Evolutionary conservation across 2,888 invertebrate genomes (phyloP).

Genomic region (Lissonota sp.): DNA sequence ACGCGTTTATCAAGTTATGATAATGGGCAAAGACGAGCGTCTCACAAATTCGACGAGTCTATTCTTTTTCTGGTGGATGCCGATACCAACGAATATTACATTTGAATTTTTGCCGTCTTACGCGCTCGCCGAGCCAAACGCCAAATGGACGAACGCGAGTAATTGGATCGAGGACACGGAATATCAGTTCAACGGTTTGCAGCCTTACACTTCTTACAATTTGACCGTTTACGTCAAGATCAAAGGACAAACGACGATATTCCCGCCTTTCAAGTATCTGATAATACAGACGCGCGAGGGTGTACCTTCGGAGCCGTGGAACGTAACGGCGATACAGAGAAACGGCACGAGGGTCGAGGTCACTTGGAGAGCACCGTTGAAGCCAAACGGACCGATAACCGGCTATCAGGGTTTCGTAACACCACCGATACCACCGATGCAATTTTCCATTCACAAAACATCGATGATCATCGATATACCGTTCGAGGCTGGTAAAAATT

Average conservation of each 20-base stretch:
- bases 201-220: slow-evolving; percentile 91
- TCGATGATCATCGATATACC: slow-evolving; percentile 85
- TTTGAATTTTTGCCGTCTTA: slow-evolving; percentile 90
- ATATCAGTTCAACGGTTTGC: slow-evolving; percentile 87
- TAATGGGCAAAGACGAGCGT: slow-evolving; percentile 88
- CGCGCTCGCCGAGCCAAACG: slow-evolving; percentile 83
- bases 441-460: slow-evolving; percentile 80
- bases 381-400: slow-evolving; percentile 87
- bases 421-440: slow-evolving; percentile 87
- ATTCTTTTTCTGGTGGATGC: slow-evolving; percentile 88
- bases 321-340: slow-evolving; percentile 87
- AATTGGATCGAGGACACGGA: slow-evolving; percentile 87
- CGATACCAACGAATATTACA: slow-evolving; percentile 82
- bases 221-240: slow-evolving; percentile 90
- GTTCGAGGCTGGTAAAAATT: slow-evolving; percentile 86
- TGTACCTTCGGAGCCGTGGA: slow-evolving; percentile 89
- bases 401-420: slow-evolving; percentile 88
- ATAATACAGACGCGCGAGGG: slow-evolving; percentile 89
- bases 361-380: slow-evolving; percentile 88
- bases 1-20: slow-evolving; percentile 84
- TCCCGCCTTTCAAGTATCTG: slow-evolving; percentile 85
- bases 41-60: slow-evolving; percentile 88
- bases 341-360: slow-evolving; percentile 88
- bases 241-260: slow-evolving; percentile 85
- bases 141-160: slow-evolving; percentile 86